Base-by-base conservation (phyloP, 2,888 invertebrate species). In the Merodon equestris region DNA sequence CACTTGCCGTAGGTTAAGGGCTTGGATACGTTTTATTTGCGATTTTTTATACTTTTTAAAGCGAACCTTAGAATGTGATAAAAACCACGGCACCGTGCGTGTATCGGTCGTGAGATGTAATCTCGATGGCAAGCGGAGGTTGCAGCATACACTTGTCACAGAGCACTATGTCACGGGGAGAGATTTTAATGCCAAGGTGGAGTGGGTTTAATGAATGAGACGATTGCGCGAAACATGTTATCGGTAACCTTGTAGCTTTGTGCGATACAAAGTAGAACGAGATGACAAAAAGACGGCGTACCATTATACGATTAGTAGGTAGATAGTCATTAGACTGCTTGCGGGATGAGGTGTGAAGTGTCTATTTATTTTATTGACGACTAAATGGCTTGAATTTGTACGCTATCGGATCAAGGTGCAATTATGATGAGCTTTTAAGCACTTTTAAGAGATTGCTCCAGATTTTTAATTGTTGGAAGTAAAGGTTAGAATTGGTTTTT, bases 121-220 rank as follows among this genome's bases (percentile, higher is more conserved):
- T 27, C 7, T 27, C 7, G 27, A 27, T 27, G 27, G 7, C 27
- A 7, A 27, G 27, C 27, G 27, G 27, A 27, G 27, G 27, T 7
- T 27, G 27, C n/a, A 27, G 27, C 7, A 7, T 27, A 7, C 27
- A 27, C 27, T 63, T 57, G 19, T 60, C 27, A 60, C 45, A 12
- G 7, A 5, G 9, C 14, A 13, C 54, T 63, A 13, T 53, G 38
- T 64, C 51, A 58, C 57, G 53, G 15, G 51, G 9, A 19, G 53
- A 34, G 45, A 18, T 48, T 70, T 70, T 54, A 44, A 75, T 58
- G 44, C 54, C 70, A 70, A 75, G 70, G 64, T 64, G 42, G 47
- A 53, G 42, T 36, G 18, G 40, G 56, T 36, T 67, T 60, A 60
- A 38, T 50, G 19, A 42, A 73, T 54, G 27, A 27, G 27, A 27